phyloP scores from a whole-genome alignment of 2,888 invertebrate species.

The Abrostola triplasia region DNA sequence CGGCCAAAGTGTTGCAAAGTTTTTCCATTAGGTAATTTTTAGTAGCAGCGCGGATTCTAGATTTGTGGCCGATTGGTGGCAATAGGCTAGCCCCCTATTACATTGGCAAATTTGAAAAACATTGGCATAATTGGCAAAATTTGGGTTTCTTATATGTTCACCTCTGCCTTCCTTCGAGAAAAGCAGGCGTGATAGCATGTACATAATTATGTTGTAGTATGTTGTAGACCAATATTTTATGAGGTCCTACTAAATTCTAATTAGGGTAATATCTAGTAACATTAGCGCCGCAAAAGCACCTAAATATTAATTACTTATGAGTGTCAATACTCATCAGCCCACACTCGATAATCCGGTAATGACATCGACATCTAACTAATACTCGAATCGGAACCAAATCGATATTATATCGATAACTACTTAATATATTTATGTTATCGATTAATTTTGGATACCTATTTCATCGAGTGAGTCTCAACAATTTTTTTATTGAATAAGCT shows the following conservation, averaged over 20 bases:
- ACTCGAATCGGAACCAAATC: slow-evolving; percentile 13
- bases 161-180: no score
- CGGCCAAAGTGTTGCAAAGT: no score
- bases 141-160: no score
- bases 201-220: no score
- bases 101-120: no score
- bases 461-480: background rate
- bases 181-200: no score
- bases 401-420: slow-evolving; percentile 18
- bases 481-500: background rate
- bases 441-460: slow-evolving; percentile 9
- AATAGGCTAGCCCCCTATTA: no score
- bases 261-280: background rate
- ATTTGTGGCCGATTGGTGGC: no score
- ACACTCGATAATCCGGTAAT: slow-evolving; percentile 37
- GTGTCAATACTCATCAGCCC: slow-evolving; percentile 21
- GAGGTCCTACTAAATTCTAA: background rate
- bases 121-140: no score
- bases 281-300: slow-evolving; percentile 20
- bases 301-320: slow-evolving; percentile 51
- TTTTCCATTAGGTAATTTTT: no score
- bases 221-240: no score
- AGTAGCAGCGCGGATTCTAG: no score
- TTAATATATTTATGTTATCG: slow-evolving; percentile 20
- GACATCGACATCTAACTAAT: slow-evolving; percentile 25